Evolutionary conservation across 2,113 vertebrate genomes (phyloP), one percentile per base, ranked within the genome.

Genomic region (Chaetorhynchus papuensis): DNA sequence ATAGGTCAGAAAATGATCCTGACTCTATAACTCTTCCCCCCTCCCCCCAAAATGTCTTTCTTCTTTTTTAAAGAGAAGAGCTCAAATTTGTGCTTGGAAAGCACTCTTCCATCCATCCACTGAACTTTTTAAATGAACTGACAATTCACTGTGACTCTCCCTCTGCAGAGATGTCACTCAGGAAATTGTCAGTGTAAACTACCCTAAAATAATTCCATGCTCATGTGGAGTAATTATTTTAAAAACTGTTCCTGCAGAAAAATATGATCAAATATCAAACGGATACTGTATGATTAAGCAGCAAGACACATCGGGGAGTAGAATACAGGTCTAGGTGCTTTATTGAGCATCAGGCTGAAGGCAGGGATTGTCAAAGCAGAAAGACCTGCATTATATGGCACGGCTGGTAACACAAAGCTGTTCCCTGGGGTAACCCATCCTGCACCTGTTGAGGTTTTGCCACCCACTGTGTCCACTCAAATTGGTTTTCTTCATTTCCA

Each of bases 241-340:
- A 24, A 72, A 85, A 96, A 92, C 44, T 12, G 7, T 69, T 96
- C 87, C 95, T 90, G 88, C 78, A 96, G 90, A 91, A 95, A 96
- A 53, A 53, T 91, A 94, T 87, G 80, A 96, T 80, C 93, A 96
- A 96, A 86, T 96, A 96, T 92, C 90, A 94, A 96, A 95, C 15
- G 63, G 96, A 97, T 96, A 97, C 66, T 72, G 75, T 95, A 93
- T 96, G 97, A 97, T 94, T 97, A 96, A 96, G 83, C 83, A 96
- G 93, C 75, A 88, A 97, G 95, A 87, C 89, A 93, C 90, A 96
- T 83, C 91, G 83, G 90, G 88, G 81, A 78, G 81, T 35, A 94
- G 93, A 95, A 96, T 30, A 74, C 45, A 77, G 31, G 85, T 84
- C 93, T 95, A 87, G 93, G 87, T 97, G 95, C 80, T 96, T 96